Percentiles rank a stretch among this genome's conserved stretches.
Evolutionary conservation across 2,888 invertebrate genomes (phyloP).

Genomic region (Aspidiotus rigidus): DNA sequence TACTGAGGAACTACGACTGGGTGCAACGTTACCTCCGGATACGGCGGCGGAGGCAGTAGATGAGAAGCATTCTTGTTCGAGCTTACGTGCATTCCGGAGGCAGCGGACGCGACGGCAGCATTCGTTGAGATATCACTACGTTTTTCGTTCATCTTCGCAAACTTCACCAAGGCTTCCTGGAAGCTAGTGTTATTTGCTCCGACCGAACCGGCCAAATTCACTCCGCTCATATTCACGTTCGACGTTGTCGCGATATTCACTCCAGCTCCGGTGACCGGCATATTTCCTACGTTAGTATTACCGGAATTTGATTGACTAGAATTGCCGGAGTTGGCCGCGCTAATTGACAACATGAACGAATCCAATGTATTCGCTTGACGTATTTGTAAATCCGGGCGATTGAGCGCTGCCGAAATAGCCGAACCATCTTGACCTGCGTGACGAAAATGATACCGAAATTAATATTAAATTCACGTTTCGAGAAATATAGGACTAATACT

Average conservation of each 20-base stretch:
- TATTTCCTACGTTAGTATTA: not conserved
- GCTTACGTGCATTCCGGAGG: conserved; percentile 36
- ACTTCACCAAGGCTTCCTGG: conserved; percentile 67
- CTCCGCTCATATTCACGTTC: conserved; percentile 8
- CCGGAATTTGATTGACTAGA: conserved; percentile 11
- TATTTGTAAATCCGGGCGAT: conserved; percentile 21
- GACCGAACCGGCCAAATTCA: conserved; percentile 5
- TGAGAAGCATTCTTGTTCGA: conserved; percentile 37
- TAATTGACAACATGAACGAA: conserved; percentile 24
- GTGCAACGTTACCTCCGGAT: conserved; percentile 69
- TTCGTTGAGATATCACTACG: conserved; percentile 29
- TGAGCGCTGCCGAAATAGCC: conserved; percentile 12
- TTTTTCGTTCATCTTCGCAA: conserved; percentile 52
- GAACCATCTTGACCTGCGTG: conserved; percentile 40
- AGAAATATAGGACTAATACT: not conserved
- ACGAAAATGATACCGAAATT: conserved; percentile 24
- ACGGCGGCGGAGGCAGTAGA: conserved; percentile 53
- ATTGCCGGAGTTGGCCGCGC: conserved; percentile 2
- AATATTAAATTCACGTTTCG: not conserved
- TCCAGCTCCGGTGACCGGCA: not conserved
- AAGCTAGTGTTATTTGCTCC: conserved; percentile 48
- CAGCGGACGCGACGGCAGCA: conserved; percentile 30
- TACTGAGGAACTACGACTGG: conserved; percentile 52
- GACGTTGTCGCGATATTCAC: not conserved
- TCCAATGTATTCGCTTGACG: conserved; percentile 21